Conservation (phyloP, 2,797 vertebrate genomes). For the Taenioides sp. region DNA sequence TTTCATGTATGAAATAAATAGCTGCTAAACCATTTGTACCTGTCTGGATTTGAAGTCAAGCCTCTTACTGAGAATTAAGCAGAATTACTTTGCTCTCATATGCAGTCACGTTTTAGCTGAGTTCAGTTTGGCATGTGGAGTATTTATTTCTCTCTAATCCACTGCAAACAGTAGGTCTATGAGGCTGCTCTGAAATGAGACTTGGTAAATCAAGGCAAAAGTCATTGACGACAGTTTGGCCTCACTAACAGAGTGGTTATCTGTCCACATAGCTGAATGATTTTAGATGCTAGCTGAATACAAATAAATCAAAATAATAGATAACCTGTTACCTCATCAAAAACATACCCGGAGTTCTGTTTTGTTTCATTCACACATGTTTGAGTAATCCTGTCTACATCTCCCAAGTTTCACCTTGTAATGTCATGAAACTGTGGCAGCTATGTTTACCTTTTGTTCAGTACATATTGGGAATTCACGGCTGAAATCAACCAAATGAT, state of each 20-base stretch:
- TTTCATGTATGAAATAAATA: constrained; percentile 71
- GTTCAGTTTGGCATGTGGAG: constrained; percentile 24
- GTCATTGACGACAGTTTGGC: background rate
- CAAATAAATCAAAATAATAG: background rate
- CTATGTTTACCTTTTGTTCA: too few species aligned
- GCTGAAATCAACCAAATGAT: too few species aligned
- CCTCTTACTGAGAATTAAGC: constrained; percentile 5
- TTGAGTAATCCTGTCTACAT: too few species aligned
- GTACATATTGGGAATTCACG: too few species aligned
- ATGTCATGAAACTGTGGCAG: too few species aligned
- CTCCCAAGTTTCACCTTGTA: too few species aligned
- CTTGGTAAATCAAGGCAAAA: constrained; percentile 20
- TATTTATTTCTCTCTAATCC: constrained; percentile 20
- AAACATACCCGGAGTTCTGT: too few species aligned
- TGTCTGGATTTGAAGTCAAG: constrained; percentile 40
- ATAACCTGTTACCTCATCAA: background rate
- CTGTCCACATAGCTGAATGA: background rate
- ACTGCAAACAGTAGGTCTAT: background rate
- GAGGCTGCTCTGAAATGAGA: constrained; percentile 8
- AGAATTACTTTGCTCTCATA: constrained; percentile 14
- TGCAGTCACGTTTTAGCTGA: constrained; percentile 23
- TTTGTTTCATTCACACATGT: too few species aligned
- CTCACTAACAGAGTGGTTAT: too few species aligned
- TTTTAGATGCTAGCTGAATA: background rate
- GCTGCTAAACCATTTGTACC: constrained; percentile 64